Evolutionary conservation across 2,113 vertebrate genomes (phyloP).

Genomic region (Dromas ardeola): DNA sequence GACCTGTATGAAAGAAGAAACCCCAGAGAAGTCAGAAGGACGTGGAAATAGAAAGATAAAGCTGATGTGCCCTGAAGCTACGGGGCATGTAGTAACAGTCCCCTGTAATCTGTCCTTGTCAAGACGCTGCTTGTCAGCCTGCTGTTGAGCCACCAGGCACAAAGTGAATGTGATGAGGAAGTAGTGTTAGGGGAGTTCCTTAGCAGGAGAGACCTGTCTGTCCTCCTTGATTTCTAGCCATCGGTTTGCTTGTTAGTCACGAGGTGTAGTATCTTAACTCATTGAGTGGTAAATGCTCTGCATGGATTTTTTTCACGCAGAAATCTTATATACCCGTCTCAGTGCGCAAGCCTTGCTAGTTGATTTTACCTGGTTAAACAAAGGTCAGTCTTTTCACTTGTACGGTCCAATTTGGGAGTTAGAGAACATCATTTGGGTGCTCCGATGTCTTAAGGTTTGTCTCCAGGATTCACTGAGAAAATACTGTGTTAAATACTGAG

Average conservation of each 20-base stretch:
- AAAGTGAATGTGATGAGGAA: background rate
- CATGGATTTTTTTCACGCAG: background rate
- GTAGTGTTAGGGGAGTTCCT: background rate
- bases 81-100: background rate
- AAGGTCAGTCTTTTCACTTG: background rate
- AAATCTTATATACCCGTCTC: background rate
- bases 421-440: background rate
- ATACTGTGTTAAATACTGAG: background rate
- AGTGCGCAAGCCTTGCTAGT: background rate
- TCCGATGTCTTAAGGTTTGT: background rate
- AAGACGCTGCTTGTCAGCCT: background rate
- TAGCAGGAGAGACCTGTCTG: background rate
- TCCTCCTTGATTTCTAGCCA: background rate
- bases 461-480: background rate
- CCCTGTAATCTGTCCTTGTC: slow-evolving; percentile 1
- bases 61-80: background rate
- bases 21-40: background rate
- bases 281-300: background rate
- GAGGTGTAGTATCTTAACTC: background rate
- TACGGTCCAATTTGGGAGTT: background rate
- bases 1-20: background rate
- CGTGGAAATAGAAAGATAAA: background rate
- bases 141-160: background rate
- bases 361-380: background rate
- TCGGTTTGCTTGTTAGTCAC: background rate